Percentiles rank a stretch among this genome's conserved stretches.
phyloP scores from a whole-genome alignment of 2,888 invertebrate species.

The Mythimna ferrago region DNA sequence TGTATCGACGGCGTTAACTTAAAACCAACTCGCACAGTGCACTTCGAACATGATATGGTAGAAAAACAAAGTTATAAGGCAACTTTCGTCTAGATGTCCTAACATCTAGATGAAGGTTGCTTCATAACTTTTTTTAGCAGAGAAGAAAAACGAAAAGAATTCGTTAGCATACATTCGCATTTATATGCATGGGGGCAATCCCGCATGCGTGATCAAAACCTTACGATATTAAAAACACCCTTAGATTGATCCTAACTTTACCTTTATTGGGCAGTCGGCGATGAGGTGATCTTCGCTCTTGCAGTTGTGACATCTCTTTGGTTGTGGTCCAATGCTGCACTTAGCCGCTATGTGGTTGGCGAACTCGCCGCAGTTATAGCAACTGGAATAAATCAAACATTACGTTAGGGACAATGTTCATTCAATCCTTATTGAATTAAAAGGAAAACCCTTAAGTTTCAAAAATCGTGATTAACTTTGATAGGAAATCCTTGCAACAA shows the following conservation, averaged over 20 bases:
- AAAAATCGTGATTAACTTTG: neutral
- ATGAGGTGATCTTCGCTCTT: slow-evolving; percentile 97
- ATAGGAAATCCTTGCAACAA: neutral
- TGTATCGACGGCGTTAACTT: too few relatives aligned
- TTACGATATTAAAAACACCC: too few relatives aligned
- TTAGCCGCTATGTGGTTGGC: slow-evolving; percentile 98
- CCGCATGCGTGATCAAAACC: too few relatives aligned
- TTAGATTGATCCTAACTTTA: slow-evolving; percentile 53
- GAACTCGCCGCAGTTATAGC: slow-evolving; percentile 98
- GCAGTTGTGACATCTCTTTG: slow-evolving; percentile 97
- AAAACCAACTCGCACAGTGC: too few relatives aligned
- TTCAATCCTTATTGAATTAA: neutral
- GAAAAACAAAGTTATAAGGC: too few relatives aligned
- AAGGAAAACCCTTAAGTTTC: neutral
- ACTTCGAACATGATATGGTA: too few relatives aligned
- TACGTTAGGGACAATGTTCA: neutral
- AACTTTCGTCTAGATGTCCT: too few relatives aligned
- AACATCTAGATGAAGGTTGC: too few relatives aligned
- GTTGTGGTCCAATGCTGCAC: slow-evolving; percentile 96
- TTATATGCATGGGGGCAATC: too few relatives aligned
- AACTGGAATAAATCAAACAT: slow-evolving; percentile 89
- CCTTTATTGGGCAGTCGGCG: slow-evolving; percentile 95
- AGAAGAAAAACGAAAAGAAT: too few relatives aligned
- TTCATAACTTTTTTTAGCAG: too few relatives aligned
- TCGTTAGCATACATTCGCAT: too few relatives aligned